A percentile compares a stretch with the other conserved stretches of the same genome.
These are phyloP conservation scores for Gonioctena quinquepunctata DNA, from an alignment of 1,140 invertebrate species.

Conservation along the genomic window DNA sequence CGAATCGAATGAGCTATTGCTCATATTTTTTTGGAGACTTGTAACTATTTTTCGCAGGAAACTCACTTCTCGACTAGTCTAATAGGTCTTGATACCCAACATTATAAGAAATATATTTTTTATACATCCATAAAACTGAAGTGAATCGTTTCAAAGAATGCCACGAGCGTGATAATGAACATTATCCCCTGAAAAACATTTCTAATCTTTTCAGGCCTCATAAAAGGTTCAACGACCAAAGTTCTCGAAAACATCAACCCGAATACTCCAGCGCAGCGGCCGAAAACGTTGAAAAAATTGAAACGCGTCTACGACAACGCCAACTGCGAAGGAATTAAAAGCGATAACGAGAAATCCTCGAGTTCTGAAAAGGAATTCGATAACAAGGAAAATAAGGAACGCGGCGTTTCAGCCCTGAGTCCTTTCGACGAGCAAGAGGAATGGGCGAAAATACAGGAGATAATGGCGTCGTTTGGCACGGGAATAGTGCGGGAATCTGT, in stretches of 20 bases:
- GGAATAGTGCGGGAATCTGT: constrained; percentile 78
- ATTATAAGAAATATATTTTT: too few relatives aligned
- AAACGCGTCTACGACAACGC: constrained; percentile 65
- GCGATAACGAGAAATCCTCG: constrained; percentile 54
- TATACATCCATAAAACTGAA: too few relatives aligned
- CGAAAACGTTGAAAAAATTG: constrained; percentile 73
- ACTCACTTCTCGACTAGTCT: too few relatives aligned
- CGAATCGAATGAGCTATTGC: too few relatives aligned
- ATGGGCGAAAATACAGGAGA: constrained; percentile 93
- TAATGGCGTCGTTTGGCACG: constrained; percentile 89
- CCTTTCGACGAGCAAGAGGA: constrained; percentile 92
- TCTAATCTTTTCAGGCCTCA: constrained; percentile 63
- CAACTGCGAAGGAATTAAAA: constrained; percentile 50
- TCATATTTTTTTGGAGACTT: too few relatives aligned
- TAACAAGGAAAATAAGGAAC: constrained; percentile 61
- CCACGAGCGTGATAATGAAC: too few relatives aligned
- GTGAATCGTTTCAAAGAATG: too few relatives aligned
- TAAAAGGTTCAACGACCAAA: constrained; percentile 73
- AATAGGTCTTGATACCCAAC: too few relatives aligned
- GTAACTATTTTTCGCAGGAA: too few relatives aligned
- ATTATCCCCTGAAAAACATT: too few relatives aligned
- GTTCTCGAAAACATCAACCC: constrained; percentile 61
- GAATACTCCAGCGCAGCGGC: constrained; percentile 68
- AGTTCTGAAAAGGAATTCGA: constrained; percentile 54
- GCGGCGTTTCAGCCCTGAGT: constrained; percentile 74